Percentiles rank a stretch among this genome's conserved stretches.
Conservation (phyloP, 2,888 invertebrate genomes). For the Lathronympha strigana region DNA sequence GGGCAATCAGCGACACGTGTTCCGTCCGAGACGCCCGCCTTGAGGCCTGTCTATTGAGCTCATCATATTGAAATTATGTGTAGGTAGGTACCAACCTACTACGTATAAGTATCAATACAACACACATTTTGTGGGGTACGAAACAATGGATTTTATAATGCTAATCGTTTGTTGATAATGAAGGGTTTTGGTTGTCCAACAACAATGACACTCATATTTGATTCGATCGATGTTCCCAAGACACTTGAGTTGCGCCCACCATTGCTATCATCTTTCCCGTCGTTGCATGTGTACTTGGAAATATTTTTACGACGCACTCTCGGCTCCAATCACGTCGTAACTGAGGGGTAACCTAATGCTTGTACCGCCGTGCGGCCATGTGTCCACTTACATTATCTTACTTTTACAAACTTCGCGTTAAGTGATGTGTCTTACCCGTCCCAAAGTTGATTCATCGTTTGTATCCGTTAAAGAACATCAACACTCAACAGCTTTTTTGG, state of each 20-base stretch:
- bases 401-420: slow-evolving; percentile 28
- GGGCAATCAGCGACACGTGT: slow-evolving; percentile 84
- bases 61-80: slow-evolving; percentile 47
- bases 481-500: slow-evolving; percentile 61
- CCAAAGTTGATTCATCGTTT: slow-evolving; percentile 17
- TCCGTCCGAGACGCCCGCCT: slow-evolving; percentile 73
- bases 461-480: slow-evolving; percentile 46
- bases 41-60: slow-evolving; percentile 71
- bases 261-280: slow-evolving; percentile 50
- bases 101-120: background rate
- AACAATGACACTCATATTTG: slow-evolving; percentile 23
- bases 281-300: slow-evolving; percentile 54
- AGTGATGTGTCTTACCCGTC: slow-evolving; percentile 28
- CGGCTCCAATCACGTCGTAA: slow-evolving; percentile 71
- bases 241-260: slow-evolving; percentile 52
- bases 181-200: slow-evolving; percentile 5
- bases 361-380: slow-evolving; percentile 49
- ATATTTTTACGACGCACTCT: slow-evolving; percentile 71
- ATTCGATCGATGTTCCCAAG: slow-evolving; percentile 48
- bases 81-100: background rate
- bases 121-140: slow-evolving; percentile 13
- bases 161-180: slow-evolving; percentile 23
- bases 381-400: slow-evolving; percentile 56
- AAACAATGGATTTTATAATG: slow-evolving; percentile 32
- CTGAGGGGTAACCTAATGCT: slow-evolving; percentile 69